Percentiles rank a stretch among this genome's conserved stretches.
phyloP scores from a whole-genome alignment of 2,888 invertebrate genomes.

The Philaethria dido region DNA sequence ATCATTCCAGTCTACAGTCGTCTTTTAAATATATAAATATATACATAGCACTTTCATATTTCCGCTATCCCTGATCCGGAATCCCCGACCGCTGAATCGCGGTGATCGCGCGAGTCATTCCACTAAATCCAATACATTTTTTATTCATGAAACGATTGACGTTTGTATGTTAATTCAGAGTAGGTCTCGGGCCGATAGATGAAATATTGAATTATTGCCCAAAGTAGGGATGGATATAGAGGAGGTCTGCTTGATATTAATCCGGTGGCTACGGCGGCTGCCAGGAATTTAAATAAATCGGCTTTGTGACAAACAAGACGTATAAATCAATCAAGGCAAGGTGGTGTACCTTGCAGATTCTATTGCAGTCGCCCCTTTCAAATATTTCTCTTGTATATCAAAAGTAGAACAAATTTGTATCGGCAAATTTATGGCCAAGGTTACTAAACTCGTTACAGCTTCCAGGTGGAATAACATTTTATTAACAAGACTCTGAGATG shows the following conservation, averaged over 20 bases:
- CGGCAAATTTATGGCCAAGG: conserved; percentile 77
- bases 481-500: conserved; percentile 70
- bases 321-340: conserved; percentile 83
- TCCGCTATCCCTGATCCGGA: conserved; percentile 65
- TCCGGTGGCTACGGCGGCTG: conserved; percentile 79
- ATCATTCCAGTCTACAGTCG: neutral
- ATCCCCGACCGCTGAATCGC: conserved; percentile 51
- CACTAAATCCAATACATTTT: conserved; percentile 84
- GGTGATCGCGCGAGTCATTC: conserved; percentile 74
- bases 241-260: conserved; percentile 80
- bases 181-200: conserved; percentile 77
- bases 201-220: conserved; percentile 83
- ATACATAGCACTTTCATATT: conserved; percentile 65
- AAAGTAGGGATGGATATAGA: conserved; percentile 76
- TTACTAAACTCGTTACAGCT: conserved; percentile 79
- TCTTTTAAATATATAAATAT: conserved; percentile 33
- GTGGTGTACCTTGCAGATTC: conserved; percentile 77
- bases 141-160: conserved; percentile 84
- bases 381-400: conserved; percentile 55
- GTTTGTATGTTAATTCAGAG: conserved; percentile 83
- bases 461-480: conserved; percentile 67
- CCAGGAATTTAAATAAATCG: conserved; percentile 84
- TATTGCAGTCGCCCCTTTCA: conserved; percentile 71
- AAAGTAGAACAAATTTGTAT: conserved; percentile 77
- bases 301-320: conserved; percentile 83